These are phyloP conservation scores for Hippoglossus stenolepis DNA, from an alignment of 2,113 vertebrate genomes.

Conservation along the genomic window DNA sequence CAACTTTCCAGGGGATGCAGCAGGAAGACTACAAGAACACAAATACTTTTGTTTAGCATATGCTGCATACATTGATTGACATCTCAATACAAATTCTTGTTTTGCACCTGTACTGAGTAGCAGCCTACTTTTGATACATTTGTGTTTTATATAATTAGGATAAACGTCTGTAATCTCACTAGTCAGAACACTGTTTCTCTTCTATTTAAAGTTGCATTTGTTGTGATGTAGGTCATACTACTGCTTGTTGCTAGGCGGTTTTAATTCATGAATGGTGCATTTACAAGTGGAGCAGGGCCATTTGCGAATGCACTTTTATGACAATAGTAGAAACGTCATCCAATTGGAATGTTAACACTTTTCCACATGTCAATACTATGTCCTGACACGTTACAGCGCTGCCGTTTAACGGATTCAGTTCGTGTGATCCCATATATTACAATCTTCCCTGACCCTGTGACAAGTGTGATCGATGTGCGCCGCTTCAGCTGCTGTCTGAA, in stretches of 20 bases:
- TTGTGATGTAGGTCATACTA: constrained; percentile 50
- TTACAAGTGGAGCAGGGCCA: constrained; percentile 67
- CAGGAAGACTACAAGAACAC: constrained; percentile 78
- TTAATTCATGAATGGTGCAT: constrained; percentile 70
- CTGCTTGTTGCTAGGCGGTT: constrained; percentile 57
- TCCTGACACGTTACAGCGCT: constrained; percentile 9
- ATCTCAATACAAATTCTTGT: constrained; percentile 53
- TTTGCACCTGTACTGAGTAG: constrained; percentile 36
- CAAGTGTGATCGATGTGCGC: constrained; percentile 34
- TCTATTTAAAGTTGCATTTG: constrained; percentile 41
- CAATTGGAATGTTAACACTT: constrained; percentile 59
- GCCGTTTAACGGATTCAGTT: constrained; percentile 35
- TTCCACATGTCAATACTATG: constrained; percentile 36
- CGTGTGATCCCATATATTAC: constrained; percentile 17
- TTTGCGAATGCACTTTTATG: constrained; percentile 56
- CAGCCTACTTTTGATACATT: constrained; percentile 48
- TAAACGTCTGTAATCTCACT: constrained; percentile 39
- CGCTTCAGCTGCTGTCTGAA: constrained; percentile 32
- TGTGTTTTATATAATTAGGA: constrained; percentile 28
- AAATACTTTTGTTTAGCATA: constrained; percentile 68
- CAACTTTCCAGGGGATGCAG: constrained; percentile 75
- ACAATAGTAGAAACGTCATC: constrained; percentile 48
- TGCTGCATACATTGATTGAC: constrained; percentile 70
- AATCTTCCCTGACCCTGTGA: constrained; percentile 29
- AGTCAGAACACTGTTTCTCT: constrained; percentile 50